These are phyloP conservation scores for Araneus ventricosus DNA, from an alignment of 1,140 invertebrate genomes.

Conservation along the genomic window DNA sequence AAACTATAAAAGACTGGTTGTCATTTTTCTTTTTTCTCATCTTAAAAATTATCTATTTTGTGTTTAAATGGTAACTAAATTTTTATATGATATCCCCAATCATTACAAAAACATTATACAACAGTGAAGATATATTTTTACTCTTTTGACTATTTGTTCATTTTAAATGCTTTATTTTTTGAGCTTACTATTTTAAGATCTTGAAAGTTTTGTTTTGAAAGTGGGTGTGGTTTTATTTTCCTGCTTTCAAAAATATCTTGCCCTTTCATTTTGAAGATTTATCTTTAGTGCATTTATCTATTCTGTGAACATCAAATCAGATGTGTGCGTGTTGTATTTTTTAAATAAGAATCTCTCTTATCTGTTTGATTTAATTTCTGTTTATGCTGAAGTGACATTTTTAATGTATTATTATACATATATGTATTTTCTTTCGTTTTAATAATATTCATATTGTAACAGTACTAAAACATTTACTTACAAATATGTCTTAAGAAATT, in stretches of 20 bases:
- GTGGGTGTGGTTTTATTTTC: not conserved
- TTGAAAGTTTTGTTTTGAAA: not conserved
- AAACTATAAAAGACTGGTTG: not conserved
- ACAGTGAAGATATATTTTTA: not conserved
- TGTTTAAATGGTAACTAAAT: not conserved
- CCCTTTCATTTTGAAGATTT: not conserved
- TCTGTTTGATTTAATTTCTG: not conserved
- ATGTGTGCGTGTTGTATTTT: not conserved
- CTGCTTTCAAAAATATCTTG: not conserved
- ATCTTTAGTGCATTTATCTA: not conserved
- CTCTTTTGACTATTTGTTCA: not conserved
- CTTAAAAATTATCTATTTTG: not conserved
- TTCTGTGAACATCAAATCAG: not conserved
- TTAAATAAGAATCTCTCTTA: not conserved
- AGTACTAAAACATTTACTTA: not conserved
- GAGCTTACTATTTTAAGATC: not conserved
- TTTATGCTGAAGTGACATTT: not conserved
- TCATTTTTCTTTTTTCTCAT: not conserved
- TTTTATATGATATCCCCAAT: not conserved
- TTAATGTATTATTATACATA: not conserved
- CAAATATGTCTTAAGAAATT: not conserved
- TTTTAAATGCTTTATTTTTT: not conserved
- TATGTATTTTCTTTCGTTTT: not conserved
- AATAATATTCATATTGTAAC: not conserved
- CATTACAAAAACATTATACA: not conserved